phyloP scores from a whole-genome alignment of 2,113 vertebrate species.

The Sinocyclocheilus anophthalmus region DNA sequence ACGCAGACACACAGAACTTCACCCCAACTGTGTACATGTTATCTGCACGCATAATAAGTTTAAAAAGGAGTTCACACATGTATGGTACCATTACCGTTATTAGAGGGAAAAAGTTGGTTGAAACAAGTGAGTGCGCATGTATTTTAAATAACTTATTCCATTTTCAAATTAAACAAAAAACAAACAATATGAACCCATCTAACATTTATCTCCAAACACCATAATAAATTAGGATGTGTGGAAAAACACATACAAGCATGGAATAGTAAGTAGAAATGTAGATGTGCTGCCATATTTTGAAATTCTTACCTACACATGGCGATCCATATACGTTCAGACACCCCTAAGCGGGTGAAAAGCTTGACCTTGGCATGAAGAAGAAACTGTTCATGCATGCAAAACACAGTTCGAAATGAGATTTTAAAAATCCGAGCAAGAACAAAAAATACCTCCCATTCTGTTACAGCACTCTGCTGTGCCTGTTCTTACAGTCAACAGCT shows the following conservation, averaged over 20 bases:
- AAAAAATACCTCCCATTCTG: neutral
- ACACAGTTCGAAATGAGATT: neutral
- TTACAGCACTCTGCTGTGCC: constrained; percentile 7
- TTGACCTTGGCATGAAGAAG: constrained; percentile 17
- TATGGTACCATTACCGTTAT: constrained; percentile 47
- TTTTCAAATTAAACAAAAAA: constrained; percentile 2
- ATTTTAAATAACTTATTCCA: constrained; percentile 21
- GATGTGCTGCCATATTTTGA: neutral
- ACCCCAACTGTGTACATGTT: constrained; percentile 32
- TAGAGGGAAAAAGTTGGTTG: constrained; percentile 9
- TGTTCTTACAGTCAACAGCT: constrained; percentile 18
- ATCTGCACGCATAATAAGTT: constrained; percentile 23
- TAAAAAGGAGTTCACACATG: constrained; percentile 25
- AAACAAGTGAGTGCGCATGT: neutral
- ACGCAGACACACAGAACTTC: constrained; percentile 10
- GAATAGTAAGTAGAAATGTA: constrained; percentile 11
- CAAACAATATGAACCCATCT: neutral
- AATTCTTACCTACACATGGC: neutral
- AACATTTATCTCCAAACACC: constrained; percentile 5
- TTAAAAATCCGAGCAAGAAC: constrained; percentile 27
- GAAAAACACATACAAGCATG: constrained; percentile 19
- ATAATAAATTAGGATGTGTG: neutral
- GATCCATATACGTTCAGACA: constrained; percentile 12
- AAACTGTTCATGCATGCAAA: constrained; percentile 42
- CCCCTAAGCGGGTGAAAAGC: neutral